Evolutionary conservation across 2,797 vertebrate genomes (phyloP).

Genomic region (Gobio occitaniae): DNA sequence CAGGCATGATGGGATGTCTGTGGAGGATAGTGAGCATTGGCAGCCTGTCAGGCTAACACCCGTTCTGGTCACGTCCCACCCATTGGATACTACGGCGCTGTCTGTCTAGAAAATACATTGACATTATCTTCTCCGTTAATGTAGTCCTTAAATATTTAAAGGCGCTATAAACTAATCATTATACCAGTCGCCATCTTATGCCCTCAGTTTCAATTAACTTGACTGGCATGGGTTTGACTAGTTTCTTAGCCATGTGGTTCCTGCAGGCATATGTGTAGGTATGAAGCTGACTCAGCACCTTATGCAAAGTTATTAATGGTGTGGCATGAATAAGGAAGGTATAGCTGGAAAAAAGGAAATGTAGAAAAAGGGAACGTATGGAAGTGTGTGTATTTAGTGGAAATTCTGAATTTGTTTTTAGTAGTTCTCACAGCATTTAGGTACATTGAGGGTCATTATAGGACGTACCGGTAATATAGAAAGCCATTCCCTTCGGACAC

Average conservation of each 20-base stretch:
- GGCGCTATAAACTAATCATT: constrained; percentile 25
- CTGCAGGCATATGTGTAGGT: not conserved
- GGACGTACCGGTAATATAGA: not conserved
- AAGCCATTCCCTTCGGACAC: not conserved
- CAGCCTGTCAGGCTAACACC: constrained; percentile 45
- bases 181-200: constrained; percentile 4
- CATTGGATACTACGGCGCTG: constrained; percentile 20
- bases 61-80: constrained; percentile 12
- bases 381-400: constrained; percentile 31
- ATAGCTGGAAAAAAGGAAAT: constrained; percentile 25
- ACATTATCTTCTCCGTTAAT: constrained; percentile 26
- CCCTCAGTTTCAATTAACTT: constrained; percentile 40
- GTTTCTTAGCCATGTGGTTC: constrained; percentile 14
- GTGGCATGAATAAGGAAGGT: constrained; percentile 36
- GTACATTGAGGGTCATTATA: not conserved
- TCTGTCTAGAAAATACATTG: constrained; percentile 52
- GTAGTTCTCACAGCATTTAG: not conserved
- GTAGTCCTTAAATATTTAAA: constrained; percentile 46
- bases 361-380: constrained; percentile 29
- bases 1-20: constrained; percentile 50
- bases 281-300: constrained; percentile 21
- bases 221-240: constrained; percentile 27
- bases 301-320: constrained; percentile 26
- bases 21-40: constrained; percentile 53
- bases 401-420: constrained; percentile 40